Evolutionary conservation across 1,140 invertebrate species (phyloP).

Genomic region (Tachypleus tridentatus): DNA sequence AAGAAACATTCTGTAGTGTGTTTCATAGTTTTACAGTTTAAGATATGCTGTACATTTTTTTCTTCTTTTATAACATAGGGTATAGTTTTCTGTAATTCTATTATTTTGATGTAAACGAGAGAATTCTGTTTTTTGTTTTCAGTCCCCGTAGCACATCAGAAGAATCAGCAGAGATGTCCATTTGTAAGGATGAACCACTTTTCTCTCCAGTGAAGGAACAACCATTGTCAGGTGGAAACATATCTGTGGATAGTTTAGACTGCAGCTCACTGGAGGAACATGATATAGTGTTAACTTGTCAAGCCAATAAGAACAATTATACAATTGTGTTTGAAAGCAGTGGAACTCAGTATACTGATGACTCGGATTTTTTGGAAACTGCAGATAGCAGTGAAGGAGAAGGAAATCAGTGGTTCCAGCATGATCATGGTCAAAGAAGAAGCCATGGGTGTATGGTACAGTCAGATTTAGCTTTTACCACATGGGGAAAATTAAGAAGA

Average conservation of each 20-base stretch:
- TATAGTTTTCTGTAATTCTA: too few relatives aligned
- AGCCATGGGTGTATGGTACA: slow-evolving; percentile 52
- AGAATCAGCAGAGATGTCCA: slow-evolving; percentile 54
- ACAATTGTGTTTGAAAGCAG: slow-evolving; percentile 88
- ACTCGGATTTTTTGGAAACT: slow-evolving; percentile 52
- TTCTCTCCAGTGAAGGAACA: slow-evolving; percentile 80
- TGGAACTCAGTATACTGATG: slow-evolving; percentile 57
- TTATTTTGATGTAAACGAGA: too few relatives aligned
- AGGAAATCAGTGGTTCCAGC: slow-evolving; percentile 21
- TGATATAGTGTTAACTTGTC: slow-evolving; percentile 69
- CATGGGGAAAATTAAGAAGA: slow-evolving; percentile 60
- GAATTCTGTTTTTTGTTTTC: not conserved
- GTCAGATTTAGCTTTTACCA: slow-evolving; percentile 65
- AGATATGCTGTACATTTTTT: too few relatives aligned
- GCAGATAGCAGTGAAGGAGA: slow-evolving; percentile 42
- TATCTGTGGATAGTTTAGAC: slow-evolving; percentile 80
- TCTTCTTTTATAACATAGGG: too few relatives aligned
- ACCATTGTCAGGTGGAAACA: slow-evolving; percentile 16
- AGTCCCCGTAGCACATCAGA: slow-evolving; percentile 54
- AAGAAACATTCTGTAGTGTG: too few relatives aligned
- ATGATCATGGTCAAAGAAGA: slow-evolving; percentile 9
- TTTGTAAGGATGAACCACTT: slow-evolving; percentile 74
- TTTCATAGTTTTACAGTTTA: too few relatives aligned
- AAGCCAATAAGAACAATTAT: slow-evolving; percentile 81
- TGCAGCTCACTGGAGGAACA: slow-evolving; percentile 57